Evolutionary conservation across 2,888 invertebrate species (phyloP).

Genomic region (Drosophila emarginata): DNA sequence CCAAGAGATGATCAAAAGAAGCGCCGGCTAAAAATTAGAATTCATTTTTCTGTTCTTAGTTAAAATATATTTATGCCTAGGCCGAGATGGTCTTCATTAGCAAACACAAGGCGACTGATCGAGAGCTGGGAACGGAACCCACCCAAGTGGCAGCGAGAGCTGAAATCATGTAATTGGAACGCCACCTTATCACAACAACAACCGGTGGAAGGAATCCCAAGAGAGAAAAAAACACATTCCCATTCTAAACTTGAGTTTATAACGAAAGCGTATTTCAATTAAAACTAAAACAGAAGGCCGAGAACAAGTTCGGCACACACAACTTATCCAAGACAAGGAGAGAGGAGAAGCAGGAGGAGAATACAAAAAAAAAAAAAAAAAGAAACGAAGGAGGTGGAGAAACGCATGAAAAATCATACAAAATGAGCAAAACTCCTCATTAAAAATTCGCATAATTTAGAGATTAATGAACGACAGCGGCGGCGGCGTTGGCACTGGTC

Average conservation of each 20-base stretch:
- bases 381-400: not conserved
- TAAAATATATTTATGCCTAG: slow-evolving; percentile 49
- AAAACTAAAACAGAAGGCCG: slow-evolving; percentile 69
- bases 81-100: slow-evolving; percentile 63
- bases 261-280: slow-evolving; percentile 75
- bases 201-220: slow-evolving; percentile 26
- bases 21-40: slow-evolving; percentile 52
- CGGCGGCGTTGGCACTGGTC: not conserved
- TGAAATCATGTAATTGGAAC: slow-evolving; percentile 73
- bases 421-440: slow-evolving; percentile 71
- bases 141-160: slow-evolving; percentile 62
- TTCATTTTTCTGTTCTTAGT: slow-evolving; percentile 49
- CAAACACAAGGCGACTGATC: slow-evolving; percentile 22
- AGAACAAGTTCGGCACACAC: slow-evolving; percentile 58
- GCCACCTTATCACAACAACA: slow-evolving; percentile 58
- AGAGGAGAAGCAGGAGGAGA: slow-evolving; percentile 23
- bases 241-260: slow-evolving; percentile 68
- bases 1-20: slow-evolving; percentile 36
- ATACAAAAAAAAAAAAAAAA: not conserved
- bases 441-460: slow-evolving; percentile 79
- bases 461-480: slow-evolving; percentile 75
- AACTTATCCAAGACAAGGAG: slow-evolving; percentile 11
- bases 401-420: slow-evolving; percentile 72
- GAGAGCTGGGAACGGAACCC: slow-evolving; percentile 64
- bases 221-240: slow-evolving; percentile 28